Evolutionary conservation across 2,888 invertebrate genomes (phyloP).

Genomic region (Mythimna albipuncta): DNA sequence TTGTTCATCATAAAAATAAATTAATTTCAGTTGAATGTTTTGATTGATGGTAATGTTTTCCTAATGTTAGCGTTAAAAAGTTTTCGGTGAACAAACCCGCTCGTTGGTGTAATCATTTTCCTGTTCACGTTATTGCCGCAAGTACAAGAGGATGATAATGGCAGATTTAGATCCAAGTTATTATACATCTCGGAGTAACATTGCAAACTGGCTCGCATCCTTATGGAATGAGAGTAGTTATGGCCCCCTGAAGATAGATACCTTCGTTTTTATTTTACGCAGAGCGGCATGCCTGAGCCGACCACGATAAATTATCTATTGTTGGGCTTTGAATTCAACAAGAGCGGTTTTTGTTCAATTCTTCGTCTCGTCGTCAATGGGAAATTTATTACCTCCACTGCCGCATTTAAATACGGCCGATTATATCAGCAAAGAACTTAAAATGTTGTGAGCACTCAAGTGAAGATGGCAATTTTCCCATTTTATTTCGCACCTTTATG

Average conservation of each 20-base stretch:
- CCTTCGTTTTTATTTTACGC: slow-evolving; percentile 79
- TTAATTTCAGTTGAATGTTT: slow-evolving; percentile 43
- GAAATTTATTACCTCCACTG: slow-evolving; percentile 87
- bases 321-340: slow-evolving; percentile 86
- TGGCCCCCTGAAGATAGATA: slow-evolving; percentile 70
- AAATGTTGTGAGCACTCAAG: slow-evolving; percentile 81
- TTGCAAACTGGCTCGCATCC: slow-evolving; percentile 57
- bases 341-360: slow-evolving; percentile 89
- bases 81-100: slow-evolving; percentile 29
- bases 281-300: slow-evolving; percentile 77
- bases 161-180: slow-evolving; percentile 58
- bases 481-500: slow-evolving; percentile 75
- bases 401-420: slow-evolving; percentile 88
- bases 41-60: slow-evolving; percentile 49
- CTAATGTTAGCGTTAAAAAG: slow-evolving; percentile 36
- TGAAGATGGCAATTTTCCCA: slow-evolving; percentile 80
- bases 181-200: slow-evolving; percentile 43
- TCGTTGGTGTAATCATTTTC: slow-evolving; percentile 46
- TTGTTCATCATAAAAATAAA: slow-evolving; percentile 22
- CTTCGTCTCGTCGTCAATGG: slow-evolving; percentile 89
- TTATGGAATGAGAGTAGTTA: slow-evolving; percentile 60
- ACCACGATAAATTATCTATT: slow-evolving; percentile 89
- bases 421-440: slow-evolving; percentile 82
- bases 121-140: slow-evolving; percentile 35
- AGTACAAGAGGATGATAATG: slow-evolving; percentile 46